These are phyloP conservation scores for Dromius quadrimaculatus DNA, from an alignment of 2,888 invertebrate species.

Conservation along the genomic window DNA sequence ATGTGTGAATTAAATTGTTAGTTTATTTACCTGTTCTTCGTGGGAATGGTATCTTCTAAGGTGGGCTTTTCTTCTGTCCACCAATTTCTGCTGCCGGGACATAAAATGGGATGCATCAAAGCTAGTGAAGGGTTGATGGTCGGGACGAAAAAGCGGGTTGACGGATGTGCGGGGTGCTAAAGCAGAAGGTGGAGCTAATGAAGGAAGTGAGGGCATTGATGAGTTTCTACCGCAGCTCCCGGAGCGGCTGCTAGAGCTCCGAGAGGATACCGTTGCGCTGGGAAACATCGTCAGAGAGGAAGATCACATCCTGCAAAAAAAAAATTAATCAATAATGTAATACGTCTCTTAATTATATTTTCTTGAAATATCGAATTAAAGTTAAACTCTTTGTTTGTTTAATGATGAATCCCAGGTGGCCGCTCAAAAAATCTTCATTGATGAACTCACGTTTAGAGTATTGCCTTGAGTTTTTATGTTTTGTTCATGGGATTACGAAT, in stretches of 20 bases:
- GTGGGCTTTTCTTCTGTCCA: constrained; percentile 53
- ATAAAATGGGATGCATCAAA: constrained; percentile 64
- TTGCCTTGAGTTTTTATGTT: too few species aligned
- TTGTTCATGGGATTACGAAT: too few species aligned
- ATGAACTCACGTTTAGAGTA: too few species aligned
- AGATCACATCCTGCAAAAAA: constrained; percentile 10
- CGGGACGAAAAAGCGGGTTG: constrained; percentile 61
- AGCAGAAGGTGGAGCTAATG: constrained; percentile 61
- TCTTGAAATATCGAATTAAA: too few species aligned
- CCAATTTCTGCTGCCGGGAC: constrained; percentile 58
- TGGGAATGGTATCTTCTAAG: constrained; percentile 66
- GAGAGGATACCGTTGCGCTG: constrained; percentile 63
- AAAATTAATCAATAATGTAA: too few species aligned
- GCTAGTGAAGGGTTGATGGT: constrained; percentile 61
- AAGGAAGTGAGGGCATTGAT: constrained; percentile 63
- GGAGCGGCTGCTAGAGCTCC: constrained; percentile 62
- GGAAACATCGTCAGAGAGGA: constrained; percentile 62
- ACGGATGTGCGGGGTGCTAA: constrained; percentile 61
- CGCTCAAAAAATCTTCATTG: too few species aligned
- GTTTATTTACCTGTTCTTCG: constrained; percentile 61
- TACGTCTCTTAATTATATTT: too few species aligned
- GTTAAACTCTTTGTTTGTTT: too few species aligned
- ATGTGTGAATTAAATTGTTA: constrained; percentile 61
- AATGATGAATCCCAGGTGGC: too few species aligned
- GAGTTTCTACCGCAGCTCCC: constrained; percentile 63